phyloP scores from a whole-genome alignment of 2,797 vertebrate species.

The Phaenicophaeus curvirostris region DNA sequence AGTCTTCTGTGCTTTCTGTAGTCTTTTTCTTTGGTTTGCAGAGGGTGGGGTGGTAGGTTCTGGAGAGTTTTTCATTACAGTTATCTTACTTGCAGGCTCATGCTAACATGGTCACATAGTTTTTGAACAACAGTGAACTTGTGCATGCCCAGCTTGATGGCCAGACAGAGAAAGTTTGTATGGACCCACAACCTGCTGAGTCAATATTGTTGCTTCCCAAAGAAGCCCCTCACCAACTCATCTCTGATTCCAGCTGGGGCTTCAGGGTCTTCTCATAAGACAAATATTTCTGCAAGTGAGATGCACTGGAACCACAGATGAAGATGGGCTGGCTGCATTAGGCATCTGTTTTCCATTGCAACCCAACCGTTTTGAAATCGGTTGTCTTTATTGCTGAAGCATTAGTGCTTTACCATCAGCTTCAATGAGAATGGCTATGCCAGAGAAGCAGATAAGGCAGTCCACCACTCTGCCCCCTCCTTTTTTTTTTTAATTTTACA shows the following conservation, averaged over 20 bases:
- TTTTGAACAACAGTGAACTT: rapidly evolving
- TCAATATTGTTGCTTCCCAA: not conserved
- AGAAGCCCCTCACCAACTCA: not conserved
- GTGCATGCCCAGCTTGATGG: not conserved
- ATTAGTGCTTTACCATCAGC: not conserved
- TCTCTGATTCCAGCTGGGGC: not conserved
- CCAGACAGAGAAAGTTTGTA: not conserved
- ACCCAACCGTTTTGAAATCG: not conserved
- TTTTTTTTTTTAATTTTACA: not conserved
- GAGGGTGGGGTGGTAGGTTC: too few relatives aligned
- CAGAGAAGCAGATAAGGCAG: constrained; percentile 36
- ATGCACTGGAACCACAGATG: not conserved
- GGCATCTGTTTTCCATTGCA: not conserved
- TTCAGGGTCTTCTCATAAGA: not conserved
- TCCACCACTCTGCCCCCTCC: not conserved
- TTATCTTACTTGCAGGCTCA: not conserved
- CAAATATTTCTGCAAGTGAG: not conserved
- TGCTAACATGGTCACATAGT: not conserved
- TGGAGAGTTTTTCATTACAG: not conserved
- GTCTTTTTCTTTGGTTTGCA: too few relatives aligned
- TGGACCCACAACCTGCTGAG: not conserved
- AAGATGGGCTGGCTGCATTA: not conserved
- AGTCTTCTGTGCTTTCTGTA: too few relatives aligned
- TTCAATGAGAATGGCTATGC: constrained; percentile 4
- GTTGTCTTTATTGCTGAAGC: not conserved